These are phyloP conservation scores for Nycticebus coucang DNA, from an alignment of 2,113 vertebrate species.

Conservation along the genomic window DNA sequence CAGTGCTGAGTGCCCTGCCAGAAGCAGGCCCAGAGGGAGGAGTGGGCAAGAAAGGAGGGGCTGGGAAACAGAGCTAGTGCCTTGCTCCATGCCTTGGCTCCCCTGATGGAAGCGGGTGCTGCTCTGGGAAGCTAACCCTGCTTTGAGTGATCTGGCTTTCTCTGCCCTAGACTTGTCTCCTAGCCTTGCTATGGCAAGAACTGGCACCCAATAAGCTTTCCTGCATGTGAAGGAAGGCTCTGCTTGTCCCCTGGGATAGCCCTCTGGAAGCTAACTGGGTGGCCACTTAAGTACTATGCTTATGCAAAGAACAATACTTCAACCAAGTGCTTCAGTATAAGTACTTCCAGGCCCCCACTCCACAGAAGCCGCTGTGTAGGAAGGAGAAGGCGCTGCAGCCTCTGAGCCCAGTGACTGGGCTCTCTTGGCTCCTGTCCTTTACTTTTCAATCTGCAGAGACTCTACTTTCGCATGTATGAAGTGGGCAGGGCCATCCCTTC, in stretches of 20 bases:
- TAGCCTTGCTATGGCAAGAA: neutral
- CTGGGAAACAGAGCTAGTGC: neutral
- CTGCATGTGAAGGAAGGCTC: conserved; percentile 49
- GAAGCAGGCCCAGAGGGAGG: neutral
- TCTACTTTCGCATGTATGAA: neutral
- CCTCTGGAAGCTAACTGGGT: conserved; percentile 69
- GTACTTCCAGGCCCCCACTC: conserved; percentile 72
- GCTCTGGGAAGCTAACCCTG: neutral
- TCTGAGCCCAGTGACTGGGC: neutral
- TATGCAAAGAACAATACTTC: conserved; percentile 71
- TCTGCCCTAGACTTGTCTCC: neutral
- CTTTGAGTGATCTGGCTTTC: neutral
- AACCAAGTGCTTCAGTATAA: conserved; percentile 67
- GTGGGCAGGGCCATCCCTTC: accelerated
- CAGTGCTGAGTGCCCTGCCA: neutral
- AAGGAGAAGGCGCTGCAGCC: neutral
- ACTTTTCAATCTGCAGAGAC: accelerated
- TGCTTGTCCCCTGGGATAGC: conserved; percentile 46
- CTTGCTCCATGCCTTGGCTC: neutral
- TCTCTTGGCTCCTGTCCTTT: neutral
- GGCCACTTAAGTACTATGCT: conserved; percentile 77
- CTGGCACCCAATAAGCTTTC: conserved; percentile 46
- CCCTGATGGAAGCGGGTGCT: neutral
- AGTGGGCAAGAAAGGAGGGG: neutral
- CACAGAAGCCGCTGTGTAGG: neutral